Evolutionary conservation across 1,140 invertebrate species (phyloP), one percentile per base, ranked within the genome.

Genomic region (Aphelenchoides besseyi): DNA sequence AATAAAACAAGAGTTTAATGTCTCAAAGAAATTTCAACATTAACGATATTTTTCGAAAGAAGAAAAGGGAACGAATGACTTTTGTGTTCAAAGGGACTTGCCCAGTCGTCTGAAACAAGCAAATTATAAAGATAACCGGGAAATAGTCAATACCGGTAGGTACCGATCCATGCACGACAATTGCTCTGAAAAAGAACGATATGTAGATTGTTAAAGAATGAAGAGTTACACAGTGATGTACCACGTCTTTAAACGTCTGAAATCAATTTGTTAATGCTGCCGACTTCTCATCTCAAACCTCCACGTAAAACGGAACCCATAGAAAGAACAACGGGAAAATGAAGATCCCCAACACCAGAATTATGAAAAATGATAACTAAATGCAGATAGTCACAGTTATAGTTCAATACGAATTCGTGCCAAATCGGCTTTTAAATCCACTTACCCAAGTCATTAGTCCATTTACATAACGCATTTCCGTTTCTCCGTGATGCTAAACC

Each of bases 261-360:
- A 59, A 59, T 8, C 5, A 8, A 23, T 5, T 41, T 41, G 5
- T 41, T 8, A 41, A 41, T n/a, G n/a, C n/a, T n/a, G 37, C n/a
- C 37, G 5, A 41, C 5, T n/a, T 41, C 37, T 8, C 37, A 5
- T 41, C n/a, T 41, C 5, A 80, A 2, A 73, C 70, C 8, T 77
- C 75, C 9, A 79, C 71, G 41, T 68, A 77, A 62, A 79, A 79
- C 2, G 78, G 78, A 8, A 79, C 78, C 78, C 78, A 79, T n/a
- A 79, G 67, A 73, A 80, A 72, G 66, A 79, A 79, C 12, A 79
- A 72, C 5, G 78, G 78, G 12, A 79, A 68, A 29, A 79, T 70
- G 57, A 70, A 52, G 63, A 79, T 53, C 1, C 74, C 74, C 48
- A 36, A 62, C 28, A 80, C 64, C 8, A 79, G 72, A 57, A 79